These are phyloP conservation scores for Drosophila setosimentum DNA, from an alignment of 2,888 invertebrate species.

Conservation along the genomic window DNA sequence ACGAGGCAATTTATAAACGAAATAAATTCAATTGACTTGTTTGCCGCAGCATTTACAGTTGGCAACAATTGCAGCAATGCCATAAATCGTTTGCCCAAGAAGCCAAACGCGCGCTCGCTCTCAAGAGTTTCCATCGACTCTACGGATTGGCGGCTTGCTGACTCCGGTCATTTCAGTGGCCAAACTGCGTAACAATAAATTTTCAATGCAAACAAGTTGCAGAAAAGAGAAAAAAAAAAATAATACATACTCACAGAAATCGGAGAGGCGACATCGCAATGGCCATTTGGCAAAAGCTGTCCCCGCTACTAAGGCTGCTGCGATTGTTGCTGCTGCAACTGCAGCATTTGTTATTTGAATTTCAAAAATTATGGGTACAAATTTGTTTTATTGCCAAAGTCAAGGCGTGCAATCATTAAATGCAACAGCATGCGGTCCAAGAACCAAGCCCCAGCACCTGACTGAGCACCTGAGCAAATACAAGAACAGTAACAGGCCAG, in stretches of 20 bases:
- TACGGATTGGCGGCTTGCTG: not conserved
- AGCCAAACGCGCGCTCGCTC: constrained; percentile 24
- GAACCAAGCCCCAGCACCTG: constrained; percentile 54
- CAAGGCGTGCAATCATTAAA: constrained; percentile 82
- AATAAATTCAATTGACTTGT: constrained; percentile 82
- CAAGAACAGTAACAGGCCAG: constrained; percentile 12
- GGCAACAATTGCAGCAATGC: constrained; percentile 81
- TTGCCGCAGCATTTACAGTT: constrained; percentile 81
- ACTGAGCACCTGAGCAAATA: constrained; percentile 33
- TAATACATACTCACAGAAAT: constrained; percentile 38
- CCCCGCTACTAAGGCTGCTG: constrained; percentile 14
- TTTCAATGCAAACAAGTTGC: constrained; percentile 81
- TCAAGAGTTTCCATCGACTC: constrained; percentile 9
- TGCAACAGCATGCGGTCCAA: constrained; percentile 80
- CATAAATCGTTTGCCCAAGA: constrained; percentile 76
- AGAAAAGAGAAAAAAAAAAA: constrained; percentile 25
- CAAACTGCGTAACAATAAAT: constrained; percentile 81
- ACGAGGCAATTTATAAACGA: constrained; percentile 77
- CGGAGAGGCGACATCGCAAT: constrained; percentile 42
- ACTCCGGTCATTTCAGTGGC: constrained; percentile 58
- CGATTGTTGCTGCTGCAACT: constrained; percentile 28
- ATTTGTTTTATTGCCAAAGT: constrained; percentile 82
- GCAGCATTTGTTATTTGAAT: constrained; percentile 78
- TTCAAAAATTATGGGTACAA: constrained; percentile 81
- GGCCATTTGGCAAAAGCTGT: constrained; percentile 37